Base-by-base conservation (phyloP, 2,797 vertebrate species). In the Etheostoma perlongum region DNA sequence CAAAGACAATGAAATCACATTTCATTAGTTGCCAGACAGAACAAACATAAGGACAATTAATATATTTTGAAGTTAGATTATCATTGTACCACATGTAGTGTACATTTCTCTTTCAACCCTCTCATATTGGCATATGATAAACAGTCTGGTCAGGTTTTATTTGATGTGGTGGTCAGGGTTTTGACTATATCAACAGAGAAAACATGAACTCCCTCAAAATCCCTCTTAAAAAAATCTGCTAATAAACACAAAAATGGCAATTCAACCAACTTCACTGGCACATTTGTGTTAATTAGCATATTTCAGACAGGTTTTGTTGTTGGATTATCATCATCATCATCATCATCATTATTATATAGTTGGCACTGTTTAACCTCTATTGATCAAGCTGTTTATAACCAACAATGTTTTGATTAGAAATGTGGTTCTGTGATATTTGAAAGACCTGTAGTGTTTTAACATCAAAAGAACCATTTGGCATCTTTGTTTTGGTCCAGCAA, bases 401-500 rank as follows among this genome's bases (percentile, higher is more conserved):
- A 57, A 44, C 13, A 66, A 23, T 4, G 21, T 9, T 36, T 15
- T 36, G 13, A 55, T 46, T 55, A 9, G 14, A 68, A 64, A 68
- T 74, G 40, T 82, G 62, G 52, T 42, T 58, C 47, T 25, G 14
- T 52, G n/a, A 14, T 27, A 76, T 64, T 47, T 66, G 13, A 62
- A 67, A 74, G 33, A 51, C 15, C 21, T 54, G 11, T 30, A 10
- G n/a, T 51, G 6, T 54, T 53, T 54, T 53, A n/a, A 67, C 4
- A 53, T 67, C 42, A 67, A n/a, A 72, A 61, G 5, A 66, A 47
- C 2, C 13, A 46, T 83, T 80, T 88, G 74, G 62, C 84, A 72
- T 68, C 18, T 36, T 67, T 68, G 69, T 78, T 91, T 91, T 90
- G 89, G 87, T 92, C 79, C 78, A 70, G 18, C 4, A 10, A 21